These are phyloP conservation scores for Dermatophagoides farinae DNA, from an alignment of 1,140 invertebrate genomes.

Conservation along the genomic window DNA sequence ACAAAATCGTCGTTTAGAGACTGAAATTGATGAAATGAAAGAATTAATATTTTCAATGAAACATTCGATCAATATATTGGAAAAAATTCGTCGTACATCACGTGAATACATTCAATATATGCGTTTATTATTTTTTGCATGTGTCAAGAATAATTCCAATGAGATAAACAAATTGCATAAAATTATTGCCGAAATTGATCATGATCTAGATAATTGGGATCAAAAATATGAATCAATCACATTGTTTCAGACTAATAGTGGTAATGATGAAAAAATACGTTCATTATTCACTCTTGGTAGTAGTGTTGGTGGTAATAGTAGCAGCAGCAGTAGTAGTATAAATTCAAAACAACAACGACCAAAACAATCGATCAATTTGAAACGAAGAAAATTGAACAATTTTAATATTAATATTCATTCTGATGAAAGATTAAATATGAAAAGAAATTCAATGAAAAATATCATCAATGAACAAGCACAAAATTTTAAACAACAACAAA, in stretches of 20 bases:
- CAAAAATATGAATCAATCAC: constrained; percentile 5
- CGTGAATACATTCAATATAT: not conserved
- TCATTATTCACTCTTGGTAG: not conserved
- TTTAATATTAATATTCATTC: not conserved
- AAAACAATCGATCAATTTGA: not conserved
- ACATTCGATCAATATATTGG: constrained; percentile 2
- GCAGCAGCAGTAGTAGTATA: not conserved
- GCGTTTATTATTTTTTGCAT: not conserved
- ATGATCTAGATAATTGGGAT: constrained; percentile 5
- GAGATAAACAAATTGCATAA: not conserved
- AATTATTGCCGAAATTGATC: not conserved
- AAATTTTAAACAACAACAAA: not conserved
- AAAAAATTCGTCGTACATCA: constrained; percentile 3
- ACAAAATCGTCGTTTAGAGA: not conserved
- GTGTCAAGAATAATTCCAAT: not conserved
- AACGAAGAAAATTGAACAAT: not conserved
- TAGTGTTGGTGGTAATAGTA: not conserved
- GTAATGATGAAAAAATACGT: not conserved
- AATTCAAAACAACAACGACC: not conserved
- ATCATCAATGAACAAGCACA: not conserved
- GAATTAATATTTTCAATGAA: constrained; percentile 1
- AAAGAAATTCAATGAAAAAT: not conserved
- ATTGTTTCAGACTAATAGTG: not conserved
- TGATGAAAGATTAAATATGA: not conserved
- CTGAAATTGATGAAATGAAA: constrained; percentile 8